Evolutionary conservation across 2,888 invertebrate species (phyloP).

Genomic region (Brenthis hecate): DNA sequence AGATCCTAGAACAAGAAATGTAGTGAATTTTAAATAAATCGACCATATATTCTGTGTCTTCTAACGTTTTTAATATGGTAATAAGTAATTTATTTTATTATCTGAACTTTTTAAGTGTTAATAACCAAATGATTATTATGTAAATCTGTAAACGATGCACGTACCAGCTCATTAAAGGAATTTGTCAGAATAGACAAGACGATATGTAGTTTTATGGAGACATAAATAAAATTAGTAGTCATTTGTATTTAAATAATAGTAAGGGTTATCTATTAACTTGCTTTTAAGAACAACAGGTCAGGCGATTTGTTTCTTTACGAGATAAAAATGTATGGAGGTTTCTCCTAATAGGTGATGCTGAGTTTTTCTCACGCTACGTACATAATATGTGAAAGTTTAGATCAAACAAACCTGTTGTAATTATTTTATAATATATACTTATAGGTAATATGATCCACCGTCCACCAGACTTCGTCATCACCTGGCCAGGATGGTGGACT

Average conservation of each 20-base stretch:
- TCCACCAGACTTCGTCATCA: too few species aligned
- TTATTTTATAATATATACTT: too few species aligned
- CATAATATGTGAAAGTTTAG: background rate
- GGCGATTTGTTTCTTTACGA: conserved; percentile 12
- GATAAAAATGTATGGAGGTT: background rate
- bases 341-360: background rate
- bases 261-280: conserved; percentile 29
- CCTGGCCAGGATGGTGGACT: too few species aligned
- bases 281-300: conserved; percentile 23
- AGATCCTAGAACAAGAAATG: background rate
- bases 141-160: conserved; percentile 32
- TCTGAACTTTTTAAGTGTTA: conserved; percentile 31
- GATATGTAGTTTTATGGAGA: conserved; percentile 29
- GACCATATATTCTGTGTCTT: conserved; percentile 16
- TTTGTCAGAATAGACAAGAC: conserved; percentile 30
- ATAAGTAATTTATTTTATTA: conserved; percentile 37
- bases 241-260: conserved; percentile 34
- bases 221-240: conserved; percentile 37
- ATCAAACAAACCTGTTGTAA: too few species aligned
- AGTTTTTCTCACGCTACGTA: conserved; percentile 2
- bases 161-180: conserved; percentile 19
- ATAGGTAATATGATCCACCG: too few species aligned
- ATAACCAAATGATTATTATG: conserved; percentile 34
- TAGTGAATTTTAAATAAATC: conserved; percentile 29
- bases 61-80: conserved; percentile 35